Evolutionary conservation across 2,888 invertebrate genomes (phyloP).

Genomic region (Lumbricus terrestris): DNA sequence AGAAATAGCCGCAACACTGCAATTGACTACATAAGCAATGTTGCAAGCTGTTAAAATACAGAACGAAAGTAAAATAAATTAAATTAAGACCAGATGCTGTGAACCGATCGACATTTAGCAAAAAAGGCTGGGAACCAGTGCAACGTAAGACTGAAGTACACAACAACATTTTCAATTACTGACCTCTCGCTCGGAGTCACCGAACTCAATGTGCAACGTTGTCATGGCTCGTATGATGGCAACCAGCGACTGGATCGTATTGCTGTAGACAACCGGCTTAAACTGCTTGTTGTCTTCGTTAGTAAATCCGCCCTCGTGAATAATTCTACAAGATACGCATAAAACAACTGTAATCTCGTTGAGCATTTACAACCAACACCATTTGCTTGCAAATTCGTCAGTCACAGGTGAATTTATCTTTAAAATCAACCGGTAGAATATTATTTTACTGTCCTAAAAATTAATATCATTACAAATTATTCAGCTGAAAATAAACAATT

Average conservation of each 20-base stretch:
- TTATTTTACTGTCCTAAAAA: not conserved
- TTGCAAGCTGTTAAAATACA: too few species aligned
- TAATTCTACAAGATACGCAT: constrained; percentile 76
- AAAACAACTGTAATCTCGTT: not conserved
- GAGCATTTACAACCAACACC: not conserved
- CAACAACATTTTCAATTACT: not conserved
- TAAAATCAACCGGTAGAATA: not conserved
- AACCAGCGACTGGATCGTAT: constrained; percentile 99
- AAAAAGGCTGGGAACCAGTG: too few species aligned
- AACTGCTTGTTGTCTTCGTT: constrained; percentile 99
- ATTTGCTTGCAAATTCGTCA: not conserved
- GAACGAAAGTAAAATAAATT: too few species aligned
- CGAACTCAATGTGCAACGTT: constrained; percentile 92
- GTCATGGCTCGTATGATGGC: constrained; percentile 99
- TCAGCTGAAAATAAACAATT: not conserved
- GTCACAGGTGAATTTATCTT: not conserved
- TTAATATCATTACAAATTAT: not conserved
- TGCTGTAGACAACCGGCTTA: constrained; percentile 99
- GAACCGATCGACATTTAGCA: too few species aligned
- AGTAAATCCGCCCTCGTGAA: constrained; percentile 99
- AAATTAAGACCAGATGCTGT: too few species aligned
- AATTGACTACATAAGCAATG: too few species aligned
- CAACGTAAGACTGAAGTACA: not conserved
- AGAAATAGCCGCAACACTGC: too few species aligned
- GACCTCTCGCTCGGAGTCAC: constrained; percentile 88